Base-by-base conservation (phyloP, 2,113 vertebrate species). In the Thomomys bottae region DNA sequence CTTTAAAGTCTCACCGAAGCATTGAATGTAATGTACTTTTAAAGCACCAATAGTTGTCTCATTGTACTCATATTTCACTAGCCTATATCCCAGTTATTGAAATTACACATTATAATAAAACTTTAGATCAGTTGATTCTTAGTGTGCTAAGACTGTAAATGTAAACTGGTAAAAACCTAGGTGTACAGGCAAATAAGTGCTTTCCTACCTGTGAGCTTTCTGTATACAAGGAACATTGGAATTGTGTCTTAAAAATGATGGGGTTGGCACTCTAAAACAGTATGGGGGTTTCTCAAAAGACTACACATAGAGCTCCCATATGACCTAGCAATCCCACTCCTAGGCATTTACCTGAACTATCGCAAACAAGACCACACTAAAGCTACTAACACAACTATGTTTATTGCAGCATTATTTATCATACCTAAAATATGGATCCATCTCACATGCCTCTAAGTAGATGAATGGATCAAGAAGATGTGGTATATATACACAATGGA, bases 1-100 rank as follows among this genome's bases (percentile, higher is more conserved):
- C 49, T 54, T 54, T 17, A 21, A n/a, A 66, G 42, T 95, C 8
- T 89, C 90, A 63, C 32, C 14, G 57, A 38, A 92, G 36, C 64
- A 12, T 17, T 61, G 63, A 20, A 4, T 67, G 20, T 34, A 21
- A 7, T 67, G 63, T 77, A 49, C 61, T 14, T 34, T 71, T 61
- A 68, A 84, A 38, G 4, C 20, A 8, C 32, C 42, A 78, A 17
- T 70, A 71, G 14, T 71, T 38, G 0, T 87, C 59, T 68, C 61
- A 42, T 89, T 63, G 28, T 28, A 12, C 8, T 71, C 79, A 23
- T 11, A 8, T 45, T 63, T n/a, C 36, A 67, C 71, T 38, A 59
- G 21, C 26, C 40, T 42, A 34, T n/a, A 18, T 85, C n/a, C 45
- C 61, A 10, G 8, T 45, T 80, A 17, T 28, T 86, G 67, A 63